Percentiles rank a stretch among this genome's conserved stretches.
Evolutionary conservation across 2,797 vertebrate species (phyloP).

Genomic region (Tapera naevia): DNA sequence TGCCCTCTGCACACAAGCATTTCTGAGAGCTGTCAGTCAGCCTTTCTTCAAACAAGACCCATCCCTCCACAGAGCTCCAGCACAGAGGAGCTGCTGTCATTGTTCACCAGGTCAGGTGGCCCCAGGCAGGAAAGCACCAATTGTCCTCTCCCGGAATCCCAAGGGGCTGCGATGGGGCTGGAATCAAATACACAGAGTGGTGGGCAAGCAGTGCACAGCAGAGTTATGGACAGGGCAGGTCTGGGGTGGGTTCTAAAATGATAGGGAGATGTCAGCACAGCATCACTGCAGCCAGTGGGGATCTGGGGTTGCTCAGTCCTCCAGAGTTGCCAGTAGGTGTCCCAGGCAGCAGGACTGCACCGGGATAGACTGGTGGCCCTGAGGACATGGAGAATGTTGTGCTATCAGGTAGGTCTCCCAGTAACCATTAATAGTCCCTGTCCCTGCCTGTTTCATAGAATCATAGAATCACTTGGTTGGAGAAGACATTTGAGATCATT

Average conservation of each 20-base stretch:
- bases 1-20: background rate
- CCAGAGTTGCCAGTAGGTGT: background rate
- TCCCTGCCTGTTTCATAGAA: fast-evolving
- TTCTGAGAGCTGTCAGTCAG: background rate
- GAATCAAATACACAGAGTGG: background rate
- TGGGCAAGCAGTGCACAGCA: background rate
- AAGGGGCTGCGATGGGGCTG: background rate
- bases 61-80: background rate
- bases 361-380: fast-evolving
- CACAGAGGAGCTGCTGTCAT: background rate
- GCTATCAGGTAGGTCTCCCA: background rate
- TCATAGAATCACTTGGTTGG: no score
- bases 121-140: background rate
- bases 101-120: background rate
- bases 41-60: background rate
- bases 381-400: background rate
- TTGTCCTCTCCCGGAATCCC: background rate
- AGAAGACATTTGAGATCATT: no score
- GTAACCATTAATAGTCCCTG: background rate
- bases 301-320: background rate
- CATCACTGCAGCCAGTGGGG: background rate
- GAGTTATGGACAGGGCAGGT: background rate
- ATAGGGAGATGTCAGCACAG: fast-evolving
- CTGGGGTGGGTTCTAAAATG: background rate
- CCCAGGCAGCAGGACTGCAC: background rate